Percentiles rank a stretch among this genome's conserved stretches.
phyloP scores from a whole-genome alignment of 2,113 vertebrate species.

The Furnarius figulus region DNA sequence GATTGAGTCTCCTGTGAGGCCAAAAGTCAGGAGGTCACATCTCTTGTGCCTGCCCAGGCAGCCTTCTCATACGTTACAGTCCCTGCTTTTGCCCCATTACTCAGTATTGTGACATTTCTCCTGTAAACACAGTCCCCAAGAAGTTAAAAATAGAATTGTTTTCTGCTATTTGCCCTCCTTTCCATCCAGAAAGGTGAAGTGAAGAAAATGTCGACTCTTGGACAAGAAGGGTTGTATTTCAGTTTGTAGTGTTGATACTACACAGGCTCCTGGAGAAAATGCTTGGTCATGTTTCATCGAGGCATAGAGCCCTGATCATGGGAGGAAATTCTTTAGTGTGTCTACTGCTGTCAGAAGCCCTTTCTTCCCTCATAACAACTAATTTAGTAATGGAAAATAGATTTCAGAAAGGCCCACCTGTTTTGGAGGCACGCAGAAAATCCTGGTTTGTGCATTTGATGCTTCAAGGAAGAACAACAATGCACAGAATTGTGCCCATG shows the following conservation, averaged over 20 bases:
- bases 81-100: neutral
- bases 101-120: neutral
- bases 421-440: neutral
- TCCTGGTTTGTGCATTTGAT: neutral
- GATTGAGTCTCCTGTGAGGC: neutral
- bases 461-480: neutral
- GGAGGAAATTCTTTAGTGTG: neutral
- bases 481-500: neutral
- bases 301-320: neutral
- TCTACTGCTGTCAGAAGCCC: neutral
- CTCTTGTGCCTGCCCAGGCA: neutral
- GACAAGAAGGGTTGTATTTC: neutral
- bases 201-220: neutral
- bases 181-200: neutral
- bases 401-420: neutral
- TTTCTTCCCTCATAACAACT: neutral
- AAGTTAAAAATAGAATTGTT: conserved; percentile 35
- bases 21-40: conserved; percentile 15
- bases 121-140: neutral
- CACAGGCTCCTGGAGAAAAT: neutral
- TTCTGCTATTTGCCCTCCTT: neutral
- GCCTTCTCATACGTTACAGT: neutral
- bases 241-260: neutral
- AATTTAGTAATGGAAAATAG: neutral
- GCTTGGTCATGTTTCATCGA: neutral